Evolutionary conservation across 2,888 invertebrate genomes (phyloP).

Genomic region (Hipparchia sbordonii): DNA sequence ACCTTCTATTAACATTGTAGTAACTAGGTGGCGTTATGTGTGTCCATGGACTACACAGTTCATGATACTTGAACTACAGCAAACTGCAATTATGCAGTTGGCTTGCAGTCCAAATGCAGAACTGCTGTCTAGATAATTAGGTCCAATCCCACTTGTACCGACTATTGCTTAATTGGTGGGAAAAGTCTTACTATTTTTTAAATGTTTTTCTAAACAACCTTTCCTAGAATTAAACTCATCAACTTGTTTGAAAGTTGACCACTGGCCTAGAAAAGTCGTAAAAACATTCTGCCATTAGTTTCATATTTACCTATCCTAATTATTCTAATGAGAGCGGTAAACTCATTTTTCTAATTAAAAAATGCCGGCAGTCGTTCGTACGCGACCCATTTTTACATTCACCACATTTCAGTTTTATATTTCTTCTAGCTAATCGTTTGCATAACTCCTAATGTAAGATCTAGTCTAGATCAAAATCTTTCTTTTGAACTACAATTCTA

Average conservation of each 20-base stretch:
- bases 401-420: neutral
- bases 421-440: neutral
- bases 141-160: too few species aligned
- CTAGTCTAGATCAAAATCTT: neutral
- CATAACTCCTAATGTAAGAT: neutral
- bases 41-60: too few species aligned
- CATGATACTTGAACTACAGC: too few species aligned
- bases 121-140: too few species aligned
- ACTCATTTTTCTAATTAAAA: neutral
- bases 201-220: neutral
- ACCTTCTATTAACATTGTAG: neutral
- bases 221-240: neutral
- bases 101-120: too few species aligned
- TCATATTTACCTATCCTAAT: neutral
- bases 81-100: too few species aligned
- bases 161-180: too few species aligned
- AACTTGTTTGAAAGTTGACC: too few species aligned
- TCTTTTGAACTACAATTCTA: neutral
- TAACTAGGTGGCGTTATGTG: constrained; percentile 6
- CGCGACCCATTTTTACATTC: constrained; percentile 1
- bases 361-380: neutral
- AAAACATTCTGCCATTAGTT: neutral
- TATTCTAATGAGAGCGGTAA: neutral
- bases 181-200: too few species aligned
- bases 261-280: neutral